phyloP scores from a whole-genome alignment of 2,113 vertebrate genomes.

The Tetrax tetrax region DNA sequence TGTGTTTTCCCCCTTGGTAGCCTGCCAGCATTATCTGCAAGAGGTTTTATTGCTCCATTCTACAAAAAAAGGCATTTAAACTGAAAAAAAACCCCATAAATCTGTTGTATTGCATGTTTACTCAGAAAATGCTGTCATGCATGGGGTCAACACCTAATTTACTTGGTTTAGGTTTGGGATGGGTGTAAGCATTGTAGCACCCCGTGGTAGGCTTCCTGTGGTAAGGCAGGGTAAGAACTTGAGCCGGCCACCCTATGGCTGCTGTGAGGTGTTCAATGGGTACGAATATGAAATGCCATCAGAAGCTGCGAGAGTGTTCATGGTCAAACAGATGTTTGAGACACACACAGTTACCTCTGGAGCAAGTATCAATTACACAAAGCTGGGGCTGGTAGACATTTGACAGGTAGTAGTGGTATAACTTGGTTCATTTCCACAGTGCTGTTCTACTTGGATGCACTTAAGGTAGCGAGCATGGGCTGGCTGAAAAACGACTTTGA shows the following conservation, averaged over 20 bases:
- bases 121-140: background rate
- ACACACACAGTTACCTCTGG: background rate
- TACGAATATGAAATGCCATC: background rate
- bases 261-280: background rate
- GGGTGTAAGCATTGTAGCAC: background rate
- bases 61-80: background rate
- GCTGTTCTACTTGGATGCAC: background rate
- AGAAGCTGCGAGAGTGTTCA: background rate
- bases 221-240: rapidly evolving
- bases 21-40: background rate
- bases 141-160: rapidly evolving
- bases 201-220: background rate
- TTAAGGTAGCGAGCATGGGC: background rate
- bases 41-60: background rate
- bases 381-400: background rate
- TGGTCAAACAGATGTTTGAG: background rate
- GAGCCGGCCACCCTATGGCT: rapidly evolving
- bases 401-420: background rate
- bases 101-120: rapidly evolving
- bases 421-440: background rate
- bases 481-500: background rate
- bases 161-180: background rate
- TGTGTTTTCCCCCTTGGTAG: background rate
- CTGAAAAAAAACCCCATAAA: background rate
- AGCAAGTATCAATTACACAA: background rate